Base-by-base conservation (phyloP, 2,113 vertebrate genomes). In the Corvus cornix region DNA sequence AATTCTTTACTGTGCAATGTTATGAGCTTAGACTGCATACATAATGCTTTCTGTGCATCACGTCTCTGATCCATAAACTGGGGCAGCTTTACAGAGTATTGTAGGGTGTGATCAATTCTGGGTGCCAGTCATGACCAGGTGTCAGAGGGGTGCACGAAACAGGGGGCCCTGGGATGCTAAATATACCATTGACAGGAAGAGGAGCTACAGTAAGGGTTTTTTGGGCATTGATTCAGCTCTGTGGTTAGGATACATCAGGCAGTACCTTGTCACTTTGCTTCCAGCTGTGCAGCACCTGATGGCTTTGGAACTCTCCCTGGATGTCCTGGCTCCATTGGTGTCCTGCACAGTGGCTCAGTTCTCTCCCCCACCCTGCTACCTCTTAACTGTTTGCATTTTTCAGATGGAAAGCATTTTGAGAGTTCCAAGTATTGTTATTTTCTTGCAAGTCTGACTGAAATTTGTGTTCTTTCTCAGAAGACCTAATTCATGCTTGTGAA, bases 21-120 rank as follows among this genome's bases (percentile, higher is more conserved):
- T 84, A 85, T 3, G 6, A 89, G 91, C 84, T 93, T 91, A 90
- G 43, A 74, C 49, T 35, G 48, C 52, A 48, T 43, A 14, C 37
- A 58, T 73, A 87, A 87, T 59, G 52, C 78, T 67, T 89, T 82
- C 51, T 91, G 74, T 87, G 82, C 63, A 91, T 90, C 81, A 23
- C 37, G 83, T 35, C 41, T 58, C 69, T 87, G 44, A 60, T 74
- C 82, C 6, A 0, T 79, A 89, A 87, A 85, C 81, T 62, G 49
- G 91, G 93, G 62, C 84, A 84, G 62, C 70, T 84, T 92, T 76
- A 23, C 37, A 24, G 51, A 48, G 51, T 63, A 13, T 59, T 39
- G 37, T 23, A 62, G 75, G 46, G 20, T 70, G 1, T 20, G 33
- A 84, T 70, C 84, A 56, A 3, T 55, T 87, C 49, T 72, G 41